phyloP scores from a whole-genome alignment of 1,140 invertebrate species.

The Kradibia gibbosae region DNA sequence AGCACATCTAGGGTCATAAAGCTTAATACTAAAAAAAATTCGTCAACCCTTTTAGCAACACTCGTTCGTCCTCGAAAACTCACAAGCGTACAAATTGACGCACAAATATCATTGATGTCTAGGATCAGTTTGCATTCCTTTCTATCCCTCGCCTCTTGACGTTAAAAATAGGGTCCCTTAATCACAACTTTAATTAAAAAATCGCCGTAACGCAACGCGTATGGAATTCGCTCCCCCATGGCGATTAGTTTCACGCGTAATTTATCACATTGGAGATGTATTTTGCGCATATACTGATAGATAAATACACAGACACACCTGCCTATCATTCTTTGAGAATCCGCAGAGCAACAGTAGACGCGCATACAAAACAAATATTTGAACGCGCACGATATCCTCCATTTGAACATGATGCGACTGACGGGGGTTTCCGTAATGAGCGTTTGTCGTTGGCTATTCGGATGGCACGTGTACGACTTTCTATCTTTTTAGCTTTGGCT shows the following conservation, averaged over 20 bases:
- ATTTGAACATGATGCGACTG: neutral
- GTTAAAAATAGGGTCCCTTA: neutral
- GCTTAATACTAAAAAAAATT: neutral
- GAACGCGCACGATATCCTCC: neutral
- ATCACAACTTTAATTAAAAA: conserved; percentile 45
- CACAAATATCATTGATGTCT: neutral
- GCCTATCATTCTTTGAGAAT: conserved; percentile 56
- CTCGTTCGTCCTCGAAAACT: neutral
- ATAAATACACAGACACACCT: conserved; percentile 51
- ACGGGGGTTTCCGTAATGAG: neutral
- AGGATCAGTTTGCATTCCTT: neutral
- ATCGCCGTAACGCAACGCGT: conserved; percentile 38
- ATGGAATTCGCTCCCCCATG: conserved; percentile 55
- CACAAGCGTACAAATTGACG: neutral
- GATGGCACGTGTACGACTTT: neutral
- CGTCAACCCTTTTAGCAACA: neutral
- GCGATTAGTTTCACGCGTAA: conserved; percentile 60
- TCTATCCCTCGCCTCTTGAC: neutral
- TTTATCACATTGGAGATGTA: conserved; percentile 54
- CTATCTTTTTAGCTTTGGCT: no score
- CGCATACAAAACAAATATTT: conserved; percentile 60
- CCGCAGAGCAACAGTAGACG: conserved; percentile 52
- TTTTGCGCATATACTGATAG: conserved; percentile 39
- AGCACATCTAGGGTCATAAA: neutral
- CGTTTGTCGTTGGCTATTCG: neutral